Evolutionary conservation across 2,888 invertebrate genomes (phyloP).

Genomic region (Macrostomum cliftonense): DNA sequence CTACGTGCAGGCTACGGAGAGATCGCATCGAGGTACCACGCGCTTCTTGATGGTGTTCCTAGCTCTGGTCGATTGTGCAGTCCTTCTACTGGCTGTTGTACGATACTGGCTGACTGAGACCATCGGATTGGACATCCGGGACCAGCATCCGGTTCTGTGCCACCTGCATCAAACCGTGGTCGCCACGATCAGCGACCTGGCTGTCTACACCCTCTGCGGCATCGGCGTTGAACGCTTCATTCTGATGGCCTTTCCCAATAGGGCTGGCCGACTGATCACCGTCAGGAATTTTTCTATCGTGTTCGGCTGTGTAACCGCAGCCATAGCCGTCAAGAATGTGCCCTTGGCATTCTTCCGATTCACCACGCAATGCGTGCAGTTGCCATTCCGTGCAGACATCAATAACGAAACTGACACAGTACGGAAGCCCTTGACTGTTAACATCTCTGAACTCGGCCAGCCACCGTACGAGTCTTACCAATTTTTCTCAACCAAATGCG

Average conservation of each 20-base stretch:
- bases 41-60: constrained; percentile 9
- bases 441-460: too few species aligned
- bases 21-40: constrained; percentile 7
- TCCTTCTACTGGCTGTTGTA: constrained; percentile 6
- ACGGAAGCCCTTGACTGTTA: too few species aligned
- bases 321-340: background rate
- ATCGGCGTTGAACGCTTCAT: constrained; percentile 11
- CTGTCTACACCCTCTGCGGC: constrained; percentile 7
- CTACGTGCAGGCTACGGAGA: constrained; percentile 7
- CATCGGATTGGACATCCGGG: constrained; percentile 4
- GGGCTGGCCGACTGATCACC: constrained; percentile 2
- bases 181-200: constrained; percentile 7
- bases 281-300: background rate
- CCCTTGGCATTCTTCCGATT: background rate
- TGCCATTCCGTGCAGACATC: too few species aligned
- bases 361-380: too few species aligned
- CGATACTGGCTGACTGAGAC: constrained; percentile 9
- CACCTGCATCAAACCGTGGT: constrained; percentile 3
- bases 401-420: too few species aligned
- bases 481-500: too few species aligned
- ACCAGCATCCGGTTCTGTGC: background rate
- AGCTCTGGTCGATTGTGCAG: constrained; percentile 8
- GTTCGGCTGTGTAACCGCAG: background rate
- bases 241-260: constrained; percentile 10
- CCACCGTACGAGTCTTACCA: too few species aligned